phyloP scores from a whole-genome alignment of 2,113 vertebrate genomes.

The Ivindomyrus marchei region DNA sequence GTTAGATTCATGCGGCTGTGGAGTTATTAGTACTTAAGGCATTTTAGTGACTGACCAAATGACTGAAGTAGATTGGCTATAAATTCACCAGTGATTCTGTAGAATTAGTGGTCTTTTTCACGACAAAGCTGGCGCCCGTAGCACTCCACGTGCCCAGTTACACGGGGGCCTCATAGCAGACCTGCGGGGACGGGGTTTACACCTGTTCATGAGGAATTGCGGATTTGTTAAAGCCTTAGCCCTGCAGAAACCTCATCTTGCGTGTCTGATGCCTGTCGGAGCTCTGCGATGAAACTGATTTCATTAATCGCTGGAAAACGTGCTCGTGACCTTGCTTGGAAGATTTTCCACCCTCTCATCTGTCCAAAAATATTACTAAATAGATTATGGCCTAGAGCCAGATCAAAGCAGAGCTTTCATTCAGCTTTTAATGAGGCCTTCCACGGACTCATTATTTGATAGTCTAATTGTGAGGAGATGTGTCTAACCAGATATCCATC shows the following conservation, averaged over 20 bases:
- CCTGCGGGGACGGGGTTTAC: neutral
- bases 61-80: neutral
- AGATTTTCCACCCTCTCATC: constrained; percentile 7
- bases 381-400: constrained; percentile 5
- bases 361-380: constrained; percentile 6
- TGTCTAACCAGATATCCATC: neutral
- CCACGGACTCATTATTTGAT: constrained; percentile 1
- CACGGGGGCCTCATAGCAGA: neutral
- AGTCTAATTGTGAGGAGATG: constrained; percentile 10
- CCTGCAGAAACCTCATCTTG: neutral
- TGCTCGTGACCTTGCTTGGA: constrained; percentile 2
- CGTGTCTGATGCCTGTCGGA: neutral
- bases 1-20: neutral
- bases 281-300: neutral
- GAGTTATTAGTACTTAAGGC: neutral
- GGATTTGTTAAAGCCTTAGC: neutral
- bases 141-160: neutral
- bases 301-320: neutral
- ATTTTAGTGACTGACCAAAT: neutral
- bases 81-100: neutral
- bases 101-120: neutral
- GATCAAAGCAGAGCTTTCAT: constrained; percentile 17
- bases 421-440: constrained; percentile 18
- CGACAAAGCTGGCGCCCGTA: neutral
- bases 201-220: neutral